These are phyloP conservation scores for Fukomys damarensis DNA, from an alignment of 2,113 vertebrate genomes.

Conservation along the genomic window DNA sequence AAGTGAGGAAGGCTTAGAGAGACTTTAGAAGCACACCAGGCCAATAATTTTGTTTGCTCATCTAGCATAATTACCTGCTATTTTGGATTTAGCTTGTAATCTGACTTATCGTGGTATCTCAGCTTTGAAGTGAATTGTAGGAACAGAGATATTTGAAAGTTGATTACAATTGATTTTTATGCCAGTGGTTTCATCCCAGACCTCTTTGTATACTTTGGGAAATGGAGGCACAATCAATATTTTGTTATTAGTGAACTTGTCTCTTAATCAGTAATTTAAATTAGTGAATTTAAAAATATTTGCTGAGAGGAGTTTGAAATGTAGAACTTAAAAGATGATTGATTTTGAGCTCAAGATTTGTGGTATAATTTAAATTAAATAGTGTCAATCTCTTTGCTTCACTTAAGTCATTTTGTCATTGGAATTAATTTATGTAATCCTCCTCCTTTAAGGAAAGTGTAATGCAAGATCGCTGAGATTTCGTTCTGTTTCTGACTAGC, in stretches of 20 bases:
- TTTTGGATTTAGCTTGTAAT: conserved; percentile 28
- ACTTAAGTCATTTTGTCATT: neutral
- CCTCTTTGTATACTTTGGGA: neutral
- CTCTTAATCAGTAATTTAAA: conserved; percentile 17
- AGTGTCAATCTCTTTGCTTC: neutral
- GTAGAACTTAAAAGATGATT: neutral
- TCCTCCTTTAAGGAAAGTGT: neutral
- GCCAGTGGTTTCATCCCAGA: conserved; percentile 1
- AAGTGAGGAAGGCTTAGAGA: neutral
- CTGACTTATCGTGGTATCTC: conserved; percentile 7
- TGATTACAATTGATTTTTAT: conserved; percentile 53
- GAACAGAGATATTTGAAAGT: conserved; percentile 28
- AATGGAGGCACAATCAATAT: conserved; percentile 10
- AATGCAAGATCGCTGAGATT: neutral
- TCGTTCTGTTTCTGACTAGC: neutral
- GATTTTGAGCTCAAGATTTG: conserved; percentile 14
- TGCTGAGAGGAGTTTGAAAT: neutral
- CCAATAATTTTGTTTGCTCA: neutral
- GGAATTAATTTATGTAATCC: neutral
- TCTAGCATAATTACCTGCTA: neutral
- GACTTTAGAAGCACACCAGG: neutral
- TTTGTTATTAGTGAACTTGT: conserved; percentile 7
- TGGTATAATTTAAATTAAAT: neutral
- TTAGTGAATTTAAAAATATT: neutral
- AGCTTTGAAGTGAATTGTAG: conserved; percentile 51